A percentile compares a stretch with the other conserved stretches of the same genome.
phyloP scores from a whole-genome alignment of 2,113 vertebrate species.

The Ia io region DNA sequence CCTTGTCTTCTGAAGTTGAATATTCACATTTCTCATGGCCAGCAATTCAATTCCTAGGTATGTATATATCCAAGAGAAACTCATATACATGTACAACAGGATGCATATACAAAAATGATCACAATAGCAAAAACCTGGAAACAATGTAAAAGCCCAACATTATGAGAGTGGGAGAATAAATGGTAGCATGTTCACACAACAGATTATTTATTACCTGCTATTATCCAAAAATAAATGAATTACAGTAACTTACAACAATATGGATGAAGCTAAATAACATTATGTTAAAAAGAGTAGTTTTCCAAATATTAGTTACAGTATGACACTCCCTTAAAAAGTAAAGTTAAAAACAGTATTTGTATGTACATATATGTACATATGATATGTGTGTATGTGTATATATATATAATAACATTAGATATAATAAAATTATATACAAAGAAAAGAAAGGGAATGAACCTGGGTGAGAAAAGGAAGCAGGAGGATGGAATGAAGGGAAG shows the following conservation, averaged over 20 bases:
- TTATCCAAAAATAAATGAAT: not conserved
- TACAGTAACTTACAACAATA: not conserved
- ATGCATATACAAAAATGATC: not conserved
- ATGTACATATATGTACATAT: not conserved
- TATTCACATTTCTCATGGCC: not conserved
- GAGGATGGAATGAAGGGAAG: not conserved
- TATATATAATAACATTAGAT: not conserved
- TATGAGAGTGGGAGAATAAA: not conserved
- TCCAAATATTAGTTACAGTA: not conserved
- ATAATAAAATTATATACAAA: not conserved
- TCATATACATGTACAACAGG: not conserved
- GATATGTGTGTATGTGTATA: not conserved
- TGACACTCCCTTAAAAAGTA: not conserved
- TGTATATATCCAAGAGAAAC: not conserved
- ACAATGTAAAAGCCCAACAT: not conserved
- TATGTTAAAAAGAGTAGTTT: not conserved
- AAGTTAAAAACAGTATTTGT: not conserved
- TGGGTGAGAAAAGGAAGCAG: not conserved
- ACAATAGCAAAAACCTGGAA: not conserved
- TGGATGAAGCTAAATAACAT: not conserved
- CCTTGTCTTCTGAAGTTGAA: conserved; percentile 1
- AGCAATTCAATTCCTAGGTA: not conserved
- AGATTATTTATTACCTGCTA: not conserved
- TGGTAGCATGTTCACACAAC: not conserved
- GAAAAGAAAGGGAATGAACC: not conserved